Conservation (phyloP, 2,797 vertebrate genomes). For the Oreochromis grahami region DNA sequence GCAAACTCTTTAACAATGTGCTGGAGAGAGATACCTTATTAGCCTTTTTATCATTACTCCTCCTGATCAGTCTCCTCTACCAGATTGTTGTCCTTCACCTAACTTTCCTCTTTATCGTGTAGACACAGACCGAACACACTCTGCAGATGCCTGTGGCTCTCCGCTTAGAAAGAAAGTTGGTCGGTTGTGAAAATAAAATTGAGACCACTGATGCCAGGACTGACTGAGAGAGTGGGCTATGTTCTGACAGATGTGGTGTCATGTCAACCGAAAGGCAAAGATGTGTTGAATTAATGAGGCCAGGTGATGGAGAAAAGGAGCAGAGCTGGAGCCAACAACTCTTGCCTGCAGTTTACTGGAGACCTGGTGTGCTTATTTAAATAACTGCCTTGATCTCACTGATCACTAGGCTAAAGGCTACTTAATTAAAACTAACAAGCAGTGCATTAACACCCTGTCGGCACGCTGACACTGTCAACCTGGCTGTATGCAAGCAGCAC, state of each 20-base stretch:
- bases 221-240: slow-evolving; percentile 39
- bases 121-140: slow-evolving; percentile 51
- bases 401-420: slow-evolving; percentile 62
- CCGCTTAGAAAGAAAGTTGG: slow-evolving; percentile 18
- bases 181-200: slow-evolving; percentile 23
- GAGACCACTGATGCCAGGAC: slow-evolving; percentile 45
- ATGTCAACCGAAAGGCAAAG: slow-evolving; percentile 43
- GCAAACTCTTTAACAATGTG: slow-evolving; percentile 70
- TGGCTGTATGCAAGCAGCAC: slow-evolving; percentile 24
- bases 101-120: slow-evolving; percentile 63
- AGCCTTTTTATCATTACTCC: slow-evolving; percentile 59
- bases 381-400: slow-evolving; percentile 58
- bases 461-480: slow-evolving; percentile 31
- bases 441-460: slow-evolving; percentile 42
- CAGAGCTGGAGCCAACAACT: slow-evolving; percentile 8
- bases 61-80: slow-evolving; percentile 41
- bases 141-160: slow-evolving; percentile 37
- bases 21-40: slow-evolving; percentile 73
- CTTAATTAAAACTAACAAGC: slow-evolving; percentile 65
- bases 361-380: slow-evolving; percentile 48
- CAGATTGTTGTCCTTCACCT: slow-evolving; percentile 70
- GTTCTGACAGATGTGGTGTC: slow-evolving; percentile 52
- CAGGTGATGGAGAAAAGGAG: slow-evolving; percentile 33
- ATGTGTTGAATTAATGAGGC: slow-evolving; percentile 56
- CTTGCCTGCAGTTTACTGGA: slow-evolving; percentile 43